Conservation (phyloP, 2,113 vertebrate species). For the Arizona elegans region DNA sequence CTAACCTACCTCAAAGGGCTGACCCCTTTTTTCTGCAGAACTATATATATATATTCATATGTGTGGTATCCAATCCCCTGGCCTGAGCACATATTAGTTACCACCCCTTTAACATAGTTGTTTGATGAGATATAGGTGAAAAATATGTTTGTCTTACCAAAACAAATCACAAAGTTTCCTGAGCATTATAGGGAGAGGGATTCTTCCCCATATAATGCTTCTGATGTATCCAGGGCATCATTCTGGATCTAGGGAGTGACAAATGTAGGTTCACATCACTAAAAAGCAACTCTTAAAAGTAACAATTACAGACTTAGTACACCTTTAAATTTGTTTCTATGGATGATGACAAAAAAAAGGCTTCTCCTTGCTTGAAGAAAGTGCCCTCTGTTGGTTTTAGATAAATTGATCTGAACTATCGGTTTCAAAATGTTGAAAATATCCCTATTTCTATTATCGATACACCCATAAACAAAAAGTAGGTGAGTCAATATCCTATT, state of each 20-base stretch:
- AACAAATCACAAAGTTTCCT: not conserved
- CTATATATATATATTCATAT: no score
- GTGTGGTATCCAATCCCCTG: not conserved
- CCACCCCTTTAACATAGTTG: not conserved
- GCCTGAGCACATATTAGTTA: not conserved
- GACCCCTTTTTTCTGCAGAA: not conserved
- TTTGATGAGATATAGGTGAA: not conserved
- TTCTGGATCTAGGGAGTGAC: not conserved
- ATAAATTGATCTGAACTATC: slow-evolving; percentile 14
- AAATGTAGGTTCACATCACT: not conserved
- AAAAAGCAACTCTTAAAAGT: not conserved
- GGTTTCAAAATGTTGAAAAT: slow-evolving; percentile 38
- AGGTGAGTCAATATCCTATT: slow-evolving; percentile 60
- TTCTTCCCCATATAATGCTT: not conserved
- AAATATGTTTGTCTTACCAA: not conserved
- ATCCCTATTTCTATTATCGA: slow-evolving; percentile 44
- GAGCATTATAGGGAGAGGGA: not conserved
- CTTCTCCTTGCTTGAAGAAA: not conserved
- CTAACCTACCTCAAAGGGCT: not conserved
- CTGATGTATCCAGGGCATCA: not conserved
- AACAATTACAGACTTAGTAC: not conserved
- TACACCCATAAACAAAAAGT: slow-evolving; percentile 43
- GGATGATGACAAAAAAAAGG: not conserved
- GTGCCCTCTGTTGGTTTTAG: not conserved
- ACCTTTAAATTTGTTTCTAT: not conserved